Evolutionary conservation across 2,888 invertebrate genomes (phyloP).

Genomic region (Ormyrus thymus): DNA sequence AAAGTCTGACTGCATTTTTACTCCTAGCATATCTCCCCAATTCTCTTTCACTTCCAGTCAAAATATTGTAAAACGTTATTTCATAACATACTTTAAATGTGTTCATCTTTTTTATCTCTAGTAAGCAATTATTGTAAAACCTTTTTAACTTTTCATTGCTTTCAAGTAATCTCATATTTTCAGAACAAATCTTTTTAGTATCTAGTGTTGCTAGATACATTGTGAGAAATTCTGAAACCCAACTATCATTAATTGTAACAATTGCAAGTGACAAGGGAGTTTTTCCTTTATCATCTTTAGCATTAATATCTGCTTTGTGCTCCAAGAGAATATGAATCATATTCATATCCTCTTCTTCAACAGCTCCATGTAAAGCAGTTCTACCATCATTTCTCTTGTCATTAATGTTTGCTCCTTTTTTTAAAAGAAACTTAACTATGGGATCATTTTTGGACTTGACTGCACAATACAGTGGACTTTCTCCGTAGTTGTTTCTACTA

Average conservation of each 20-base stretch:
- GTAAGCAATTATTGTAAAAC: constrained; percentile 32
- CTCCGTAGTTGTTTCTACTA: constrained; percentile 38
- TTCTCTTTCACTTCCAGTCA: constrained; percentile 29
- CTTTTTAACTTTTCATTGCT: constrained; percentile 25
- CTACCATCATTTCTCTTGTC: constrained; percentile 41
- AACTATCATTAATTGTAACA: constrained; percentile 24
- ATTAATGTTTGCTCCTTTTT: constrained; percentile 45
- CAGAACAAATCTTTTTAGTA: constrained; percentile 25
- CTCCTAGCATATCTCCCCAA: constrained; percentile 38
- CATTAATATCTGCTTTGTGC: constrained; percentile 40
- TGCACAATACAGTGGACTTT: constrained; percentile 37
- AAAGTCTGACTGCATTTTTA: constrained; percentile 24
- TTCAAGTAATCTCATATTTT: constrained; percentile 26
- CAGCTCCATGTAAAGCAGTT: constrained; percentile 44
- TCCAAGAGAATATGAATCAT: constrained; percentile 44
- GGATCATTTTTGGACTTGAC: constrained; percentile 30
- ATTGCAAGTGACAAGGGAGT: constrained; percentile 42
- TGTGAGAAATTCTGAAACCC: constrained; percentile 36
- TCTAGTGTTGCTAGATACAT: constrained; percentile 33
- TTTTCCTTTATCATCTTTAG: constrained; percentile 32
- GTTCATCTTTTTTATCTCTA: constrained; percentile 44
- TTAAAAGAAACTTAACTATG: constrained; percentile 39
- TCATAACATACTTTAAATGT: constrained; percentile 31
- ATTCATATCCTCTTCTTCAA: constrained; percentile 32
- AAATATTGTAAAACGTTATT: constrained; percentile 40